Evolutionary conservation across 2,888 invertebrate species (phyloP), one percentile per base, ranked within the genome.

Genomic region (Agelastica alni): DNA sequence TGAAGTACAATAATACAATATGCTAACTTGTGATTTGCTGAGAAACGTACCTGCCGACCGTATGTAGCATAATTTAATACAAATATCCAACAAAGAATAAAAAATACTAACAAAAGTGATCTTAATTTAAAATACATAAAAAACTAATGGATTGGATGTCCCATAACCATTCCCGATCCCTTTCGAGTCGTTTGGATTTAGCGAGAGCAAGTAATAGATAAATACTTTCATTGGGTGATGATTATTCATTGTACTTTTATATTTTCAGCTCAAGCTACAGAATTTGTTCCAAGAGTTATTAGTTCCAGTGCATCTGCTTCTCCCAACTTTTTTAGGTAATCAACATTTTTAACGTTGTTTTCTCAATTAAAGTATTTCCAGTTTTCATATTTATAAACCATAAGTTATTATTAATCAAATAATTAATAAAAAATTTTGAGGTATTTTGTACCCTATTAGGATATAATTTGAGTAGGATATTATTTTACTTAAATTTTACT

Each of bases 301-400:
- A 62, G 42, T 60, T 62, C 65, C 13, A 66, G 58, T 49, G 48
- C 65, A 34, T 61, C 70, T 48, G 64, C 64, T 9, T 77, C 77
- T 36, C 76, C 78, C 28, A 77, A 74, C 63, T 74, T 77, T 61
- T 72, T 76, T 61, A 76, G 37, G 37, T 39, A 72, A n/a, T n/a
- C n/a, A n/a, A n/a, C n/a, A n/a, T n/a, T n/a, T n/a, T n/a, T n/a
- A n/a, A n/a, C n/a, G n/a, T n/a, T n/a, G n/a, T n/a, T n/a, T n/a
- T n/a, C n/a, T n/a, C n/a, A n/a, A n/a, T n/a, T n/a, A n/a, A n/a
- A n/a, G n/a, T n/a, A n/a, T n/a, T n/a, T n/a, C n/a, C n/a, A n/a
- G n/a, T n/a, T n/a, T n/a, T n/a, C n/a, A n/a, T n/a, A n/a, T n/a
- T n/a, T n/a, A n/a, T n/a, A n/a, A n/a, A n/a, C n/a, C n/a, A n/a